These are phyloP conservation scores for Gryllus longicercus DNA, from an alignment of 2,888 invertebrate species.

Conservation along the genomic window DNA sequence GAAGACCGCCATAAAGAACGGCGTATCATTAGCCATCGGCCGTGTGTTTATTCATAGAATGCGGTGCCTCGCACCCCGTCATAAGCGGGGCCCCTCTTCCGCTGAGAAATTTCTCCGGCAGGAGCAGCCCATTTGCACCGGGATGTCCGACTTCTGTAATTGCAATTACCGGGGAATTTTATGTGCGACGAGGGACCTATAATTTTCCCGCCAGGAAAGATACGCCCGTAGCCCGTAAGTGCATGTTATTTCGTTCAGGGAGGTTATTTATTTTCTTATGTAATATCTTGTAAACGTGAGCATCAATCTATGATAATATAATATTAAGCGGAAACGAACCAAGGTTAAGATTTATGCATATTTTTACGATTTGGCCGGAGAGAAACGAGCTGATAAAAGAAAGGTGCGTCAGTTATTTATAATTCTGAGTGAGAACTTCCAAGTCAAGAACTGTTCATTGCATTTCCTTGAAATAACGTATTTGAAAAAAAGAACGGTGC, in stretches of 20 bases:
- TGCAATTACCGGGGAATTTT: neutral
- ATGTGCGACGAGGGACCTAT: neutral
- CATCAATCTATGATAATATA: too few species aligned
- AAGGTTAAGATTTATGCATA: too few species aligned
- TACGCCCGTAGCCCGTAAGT: neutral
- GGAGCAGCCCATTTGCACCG: neutral
- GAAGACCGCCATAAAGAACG: neutral
- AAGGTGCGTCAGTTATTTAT: neutral
- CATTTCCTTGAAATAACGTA: too few species aligned
- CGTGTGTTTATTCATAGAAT: slow-evolving; percentile 2
- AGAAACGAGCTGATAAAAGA: too few species aligned
- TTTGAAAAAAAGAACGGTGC: too few species aligned
- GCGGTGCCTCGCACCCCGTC: neutral
- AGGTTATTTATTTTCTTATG: too few species aligned
- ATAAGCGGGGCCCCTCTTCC: neutral
- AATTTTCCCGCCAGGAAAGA: neutral
- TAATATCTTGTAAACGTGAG: too few species aligned
- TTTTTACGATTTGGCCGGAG: too few species aligned
- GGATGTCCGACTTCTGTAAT: slow-evolving; percentile 10
- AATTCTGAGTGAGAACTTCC: neutral
- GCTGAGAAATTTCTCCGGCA: neutral
- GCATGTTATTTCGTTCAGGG: neutral
- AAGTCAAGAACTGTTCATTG: too few species aligned
- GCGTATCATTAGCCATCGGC: neutral
- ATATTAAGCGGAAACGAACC: too few species aligned